These are phyloP conservation scores for Zapus hudsonius DNA, from an alignment of 2,113 vertebrate genomes.

Conservation along the genomic window DNA sequence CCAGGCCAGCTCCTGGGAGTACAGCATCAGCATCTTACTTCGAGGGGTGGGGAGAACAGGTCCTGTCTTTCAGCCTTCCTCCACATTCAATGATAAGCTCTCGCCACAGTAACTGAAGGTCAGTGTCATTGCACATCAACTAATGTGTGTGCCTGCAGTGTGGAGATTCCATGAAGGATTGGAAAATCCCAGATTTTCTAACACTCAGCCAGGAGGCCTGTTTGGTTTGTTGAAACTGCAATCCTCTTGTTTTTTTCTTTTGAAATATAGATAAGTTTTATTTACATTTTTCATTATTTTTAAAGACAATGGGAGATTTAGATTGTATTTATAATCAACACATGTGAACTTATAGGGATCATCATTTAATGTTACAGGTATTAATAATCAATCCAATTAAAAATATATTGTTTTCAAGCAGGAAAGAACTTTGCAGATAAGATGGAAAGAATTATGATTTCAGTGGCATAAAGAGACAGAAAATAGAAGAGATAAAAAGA, in stretches of 20 bases:
- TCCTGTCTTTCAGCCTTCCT: background rate
- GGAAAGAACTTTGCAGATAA: background rate
- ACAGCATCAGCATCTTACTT: background rate
- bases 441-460: background rate
- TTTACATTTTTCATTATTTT: no score
- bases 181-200: background rate
- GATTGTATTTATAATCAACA: no score
- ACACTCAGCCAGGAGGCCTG: background rate
- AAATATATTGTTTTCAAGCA: background rate
- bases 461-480: background rate
- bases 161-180: background rate
- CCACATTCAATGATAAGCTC: background rate
- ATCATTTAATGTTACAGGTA: no score
- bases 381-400: no score
- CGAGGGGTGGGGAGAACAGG: accelerated
- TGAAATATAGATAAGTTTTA: no score
- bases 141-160: background rate
- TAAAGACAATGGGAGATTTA: no score
- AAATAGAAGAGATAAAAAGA: background rate
- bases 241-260: no score
- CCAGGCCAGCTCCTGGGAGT: accelerated
- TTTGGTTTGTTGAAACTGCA: background rate
- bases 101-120: background rate
- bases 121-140: background rate
- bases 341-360: no score